phyloP scores from a whole-genome alignment of 1,140 invertebrate genomes.

The Listronotus oregonensis region DNA sequence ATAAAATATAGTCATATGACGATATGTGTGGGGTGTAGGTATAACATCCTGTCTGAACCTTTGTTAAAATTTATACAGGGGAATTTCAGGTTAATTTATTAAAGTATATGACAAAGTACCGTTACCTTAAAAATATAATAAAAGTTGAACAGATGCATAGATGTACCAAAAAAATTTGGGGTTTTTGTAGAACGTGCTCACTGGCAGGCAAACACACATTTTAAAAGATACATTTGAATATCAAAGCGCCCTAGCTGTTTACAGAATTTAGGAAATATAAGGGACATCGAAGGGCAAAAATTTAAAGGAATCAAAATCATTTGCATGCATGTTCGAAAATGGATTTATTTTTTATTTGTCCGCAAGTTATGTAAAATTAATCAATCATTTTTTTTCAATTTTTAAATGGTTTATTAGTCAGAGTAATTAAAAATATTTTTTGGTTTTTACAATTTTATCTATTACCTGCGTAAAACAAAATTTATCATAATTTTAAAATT shows the following conservation, averaged over 20 bases:
- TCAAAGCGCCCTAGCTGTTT: conserved; percentile 32
- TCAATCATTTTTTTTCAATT: conserved; percentile 2
- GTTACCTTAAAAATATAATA: conserved; percentile 16
- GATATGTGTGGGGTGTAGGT: too few species aligned
- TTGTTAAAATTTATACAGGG: conserved; percentile 3
- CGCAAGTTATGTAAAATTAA: not conserved
- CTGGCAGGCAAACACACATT: conserved; percentile 16
- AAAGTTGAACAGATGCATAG: conserved; percentile 31
- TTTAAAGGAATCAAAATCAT: conserved; percentile 14
- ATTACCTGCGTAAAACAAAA: too few species aligned
- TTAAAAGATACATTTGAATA: conserved; percentile 31
- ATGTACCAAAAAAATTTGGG: conserved; percentile 25
- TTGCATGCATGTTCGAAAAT: conserved; percentile 19
- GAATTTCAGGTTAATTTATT: not conserved
- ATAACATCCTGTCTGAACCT: not conserved
- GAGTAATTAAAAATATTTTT: too few species aligned
- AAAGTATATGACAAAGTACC: conserved; percentile 11
- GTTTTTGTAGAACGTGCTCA: conserved; percentile 22
- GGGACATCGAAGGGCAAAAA: conserved; percentile 22
- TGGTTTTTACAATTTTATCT: too few species aligned
- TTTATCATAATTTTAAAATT: too few species aligned
- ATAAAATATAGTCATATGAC: too few species aligned
- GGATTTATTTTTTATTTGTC: conserved; percentile 5
- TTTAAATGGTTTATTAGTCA: too few species aligned
- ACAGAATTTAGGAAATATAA: conserved; percentile 31